A percentile compares a stretch with the other conserved stretches of the same genome.
These are phyloP conservation scores for Pseudopipra pipra DNA, from an alignment of 2,113 vertebrate genomes.

Conservation along the genomic window DNA sequence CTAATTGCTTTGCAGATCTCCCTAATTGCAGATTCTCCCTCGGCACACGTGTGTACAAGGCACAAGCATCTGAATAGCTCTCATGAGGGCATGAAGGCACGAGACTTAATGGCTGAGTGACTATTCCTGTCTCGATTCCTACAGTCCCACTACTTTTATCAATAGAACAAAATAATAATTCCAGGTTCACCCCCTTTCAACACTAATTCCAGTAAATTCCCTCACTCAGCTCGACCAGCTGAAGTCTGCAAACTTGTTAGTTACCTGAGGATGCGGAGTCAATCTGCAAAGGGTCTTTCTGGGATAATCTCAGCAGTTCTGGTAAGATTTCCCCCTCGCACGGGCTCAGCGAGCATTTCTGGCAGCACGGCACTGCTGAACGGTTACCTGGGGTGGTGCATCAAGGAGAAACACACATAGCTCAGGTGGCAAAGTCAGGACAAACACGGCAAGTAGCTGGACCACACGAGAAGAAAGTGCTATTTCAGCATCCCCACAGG, in stretches of 20 bases:
- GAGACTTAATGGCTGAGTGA: background rate
- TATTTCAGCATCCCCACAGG: background rate
- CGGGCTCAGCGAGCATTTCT: conserved; percentile 76
- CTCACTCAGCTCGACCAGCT: background rate
- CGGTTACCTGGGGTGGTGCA: conserved; percentile 58
- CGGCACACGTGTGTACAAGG: background rate
- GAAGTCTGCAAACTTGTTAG: conserved; percentile 24
- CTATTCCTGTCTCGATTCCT: background rate
- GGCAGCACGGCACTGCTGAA: conserved; percentile 68
- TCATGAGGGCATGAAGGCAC: background rate
- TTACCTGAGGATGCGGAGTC: conserved; percentile 74
- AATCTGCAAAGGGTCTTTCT: conserved; percentile 64
- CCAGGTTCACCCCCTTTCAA: background rate
- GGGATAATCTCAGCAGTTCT: conserved; percentile 62
- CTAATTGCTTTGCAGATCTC: background rate
- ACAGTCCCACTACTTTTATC: background rate
- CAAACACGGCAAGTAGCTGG: background rate
- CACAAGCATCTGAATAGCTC: background rate
- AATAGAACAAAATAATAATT: background rate
- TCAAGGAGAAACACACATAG: conserved; percentile 40
- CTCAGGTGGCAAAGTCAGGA: conserved; percentile 6
- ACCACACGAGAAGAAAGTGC: background rate
- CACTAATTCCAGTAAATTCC: background rate
- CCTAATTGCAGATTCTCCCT: background rate
- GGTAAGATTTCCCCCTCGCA: conserved; percentile 61